A percentile compares a stretch with the other conserved stretches of the same genome.
Conservation (phyloP, 2,113 vertebrate species). For the Leptodactylus fuscus region DNA sequence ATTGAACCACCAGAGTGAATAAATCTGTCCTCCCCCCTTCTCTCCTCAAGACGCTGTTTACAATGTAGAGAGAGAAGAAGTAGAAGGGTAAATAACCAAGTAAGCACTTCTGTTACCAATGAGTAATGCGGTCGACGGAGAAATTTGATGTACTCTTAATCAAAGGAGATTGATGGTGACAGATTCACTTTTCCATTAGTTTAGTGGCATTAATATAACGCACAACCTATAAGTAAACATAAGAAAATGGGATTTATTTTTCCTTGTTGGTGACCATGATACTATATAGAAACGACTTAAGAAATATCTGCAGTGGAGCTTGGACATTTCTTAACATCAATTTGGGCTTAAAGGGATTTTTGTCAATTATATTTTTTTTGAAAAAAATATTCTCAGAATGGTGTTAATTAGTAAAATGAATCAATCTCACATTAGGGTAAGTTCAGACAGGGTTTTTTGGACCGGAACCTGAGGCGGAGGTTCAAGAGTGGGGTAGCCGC, state of each 20-base stretch:
- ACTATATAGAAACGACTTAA: background rate
- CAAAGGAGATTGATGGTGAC: conserved; percentile 25
- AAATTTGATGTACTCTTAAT: conserved; percentile 19
- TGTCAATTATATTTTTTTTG: too few relatives aligned
- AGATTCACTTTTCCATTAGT: conserved; percentile 26
- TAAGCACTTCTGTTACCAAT: conserved; percentile 34
- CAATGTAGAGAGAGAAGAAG: background rate
- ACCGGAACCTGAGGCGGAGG: too few relatives aligned
- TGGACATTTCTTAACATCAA: too few relatives aligned
- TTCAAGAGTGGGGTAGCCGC: too few relatives aligned
- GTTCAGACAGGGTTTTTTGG: too few relatives aligned
- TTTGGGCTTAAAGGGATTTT: too few relatives aligned
- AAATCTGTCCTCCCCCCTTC: conserved; percentile 30
- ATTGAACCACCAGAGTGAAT: conserved; percentile 12
- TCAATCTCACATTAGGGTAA: too few relatives aligned
- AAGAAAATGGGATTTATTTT: background rate
- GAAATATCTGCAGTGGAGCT: background rate
- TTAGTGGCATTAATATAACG: conserved; percentile 26
- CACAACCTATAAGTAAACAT: background rate
- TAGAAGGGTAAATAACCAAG: background rate
- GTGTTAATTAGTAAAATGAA: too few relatives aligned
- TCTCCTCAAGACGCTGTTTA: background rate
- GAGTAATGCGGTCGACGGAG: background rate
- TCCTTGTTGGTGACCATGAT: background rate
- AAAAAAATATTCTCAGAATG: too few relatives aligned